A percentile compares a stretch with the other conserved stretches of the same genome.
These are phyloP conservation scores for Chouioia cunea DNA, from an alignment of 2,888 invertebrate genomes.

Conservation along the genomic window DNA sequence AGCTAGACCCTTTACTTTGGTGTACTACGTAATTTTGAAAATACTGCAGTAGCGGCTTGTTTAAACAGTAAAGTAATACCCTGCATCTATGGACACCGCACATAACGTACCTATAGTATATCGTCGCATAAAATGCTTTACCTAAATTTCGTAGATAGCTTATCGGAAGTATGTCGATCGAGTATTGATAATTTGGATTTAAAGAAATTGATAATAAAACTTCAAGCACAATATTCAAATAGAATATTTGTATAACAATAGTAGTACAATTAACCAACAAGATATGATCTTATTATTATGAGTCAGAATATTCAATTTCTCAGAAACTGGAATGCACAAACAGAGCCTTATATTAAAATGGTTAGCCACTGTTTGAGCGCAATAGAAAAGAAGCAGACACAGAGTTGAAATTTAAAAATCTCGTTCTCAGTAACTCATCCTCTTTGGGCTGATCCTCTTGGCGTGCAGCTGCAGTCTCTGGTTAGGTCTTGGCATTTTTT, in stretches of 20 bases:
- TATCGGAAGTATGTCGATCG: conserved; percentile 2
- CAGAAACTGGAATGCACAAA: too few species aligned
- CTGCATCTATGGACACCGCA: background rate
- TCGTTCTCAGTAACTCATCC: background rate
- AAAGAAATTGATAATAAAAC: background rate
- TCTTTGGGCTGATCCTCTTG: conserved; percentile 6
- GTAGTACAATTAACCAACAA: too few species aligned
- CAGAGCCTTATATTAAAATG: too few species aligned
- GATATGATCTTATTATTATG: too few species aligned
- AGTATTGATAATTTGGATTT: too few species aligned
- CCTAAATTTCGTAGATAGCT: conserved; percentile 1
- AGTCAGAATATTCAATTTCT: too few species aligned
- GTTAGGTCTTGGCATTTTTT: conserved; percentile 28
- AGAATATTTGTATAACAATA: too few species aligned
- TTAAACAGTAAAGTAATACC: conserved; percentile 21
- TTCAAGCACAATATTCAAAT: too few species aligned
- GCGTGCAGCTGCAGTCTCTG: conserved; percentile 27
- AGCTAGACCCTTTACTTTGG: background rate
- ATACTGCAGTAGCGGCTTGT: conserved; percentile 14
- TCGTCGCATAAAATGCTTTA: conserved; percentile 13
- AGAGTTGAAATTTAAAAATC: background rate
- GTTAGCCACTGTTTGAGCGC: too few species aligned
- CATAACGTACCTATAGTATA: background rate
- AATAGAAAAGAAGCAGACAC: background rate
- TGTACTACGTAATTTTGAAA: conserved; percentile 5